These are phyloP conservation scores for Scytalopus superciliaris DNA, from an alignment of 2,113 vertebrate species.

Conservation along the genomic window DNA sequence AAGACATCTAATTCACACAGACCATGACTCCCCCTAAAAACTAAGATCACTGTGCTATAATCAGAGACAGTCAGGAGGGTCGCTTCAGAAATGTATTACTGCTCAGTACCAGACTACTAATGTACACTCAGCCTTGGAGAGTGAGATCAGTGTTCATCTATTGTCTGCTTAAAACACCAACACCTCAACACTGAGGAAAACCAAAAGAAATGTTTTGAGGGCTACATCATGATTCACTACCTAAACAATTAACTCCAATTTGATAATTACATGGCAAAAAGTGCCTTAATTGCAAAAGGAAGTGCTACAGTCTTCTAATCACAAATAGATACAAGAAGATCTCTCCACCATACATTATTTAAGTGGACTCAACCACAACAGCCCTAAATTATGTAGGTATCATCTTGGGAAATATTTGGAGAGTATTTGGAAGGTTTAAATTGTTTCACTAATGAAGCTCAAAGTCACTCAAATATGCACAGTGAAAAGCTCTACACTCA, in stretches of 20 bases:
- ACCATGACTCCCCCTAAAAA: background rate
- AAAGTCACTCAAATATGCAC: background rate
- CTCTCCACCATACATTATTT: background rate
- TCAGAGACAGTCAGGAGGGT: background rate
- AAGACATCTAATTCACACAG: rapidly evolving
- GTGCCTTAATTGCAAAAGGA: constrained; percentile 4
- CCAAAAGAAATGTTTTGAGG: background rate
- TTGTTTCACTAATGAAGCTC: background rate
- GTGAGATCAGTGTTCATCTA: background rate
- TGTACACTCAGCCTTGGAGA: background rate
- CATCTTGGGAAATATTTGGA: background rate
- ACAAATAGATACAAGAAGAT: background rate
- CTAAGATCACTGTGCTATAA: background rate
- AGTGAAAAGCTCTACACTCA: background rate
- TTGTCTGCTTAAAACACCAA: constrained; percentile 9
- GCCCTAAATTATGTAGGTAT: background rate
- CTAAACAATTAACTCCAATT: constrained; percentile 12
- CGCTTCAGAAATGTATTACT: background rate
- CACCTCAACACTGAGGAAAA: constrained; percentile 1
- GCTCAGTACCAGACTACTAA: background rate
- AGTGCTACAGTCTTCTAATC: constrained; percentile 1
- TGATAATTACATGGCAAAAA: background rate
- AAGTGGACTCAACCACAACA: background rate
- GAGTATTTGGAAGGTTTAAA: background rate
- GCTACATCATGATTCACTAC: background rate